Base-by-base conservation (phyloP, 1,140 invertebrate genomes). In the Micrasema minimum region DNA sequence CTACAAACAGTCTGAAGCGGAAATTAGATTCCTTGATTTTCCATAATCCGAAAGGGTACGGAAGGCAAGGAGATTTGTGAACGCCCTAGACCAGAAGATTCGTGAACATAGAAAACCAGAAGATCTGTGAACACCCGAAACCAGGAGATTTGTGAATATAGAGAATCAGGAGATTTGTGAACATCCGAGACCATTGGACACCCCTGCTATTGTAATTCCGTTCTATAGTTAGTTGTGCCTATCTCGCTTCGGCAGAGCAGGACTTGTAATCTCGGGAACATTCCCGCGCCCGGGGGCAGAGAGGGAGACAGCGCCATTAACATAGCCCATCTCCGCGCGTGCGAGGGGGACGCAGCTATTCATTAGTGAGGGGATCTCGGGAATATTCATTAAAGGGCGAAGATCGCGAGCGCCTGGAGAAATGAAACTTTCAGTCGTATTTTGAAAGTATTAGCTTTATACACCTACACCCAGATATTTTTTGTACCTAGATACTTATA, bases 211-310 rank as follows among this genome's bases (percentile, higher is more conserved):
- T 22, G 0, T 22, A 11, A 12, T 20, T 22, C 26, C 10, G 26
- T 12, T 10, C 31, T 38, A 38, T 38, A 20, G 31, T 37, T 38
- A 20, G 55, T 14, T 2, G 22, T n/a, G 31, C 55, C 55, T 59
- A 59, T 59, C 55, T 59, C n/a, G 14, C 35, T 38, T 35, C 16
- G 7, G 12, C 11, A 59, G 26, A 59, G 22, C 18, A 38, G 22
- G 16, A 62, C 38, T 62, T 53, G 69, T 75, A 75, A 75, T 75
- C 72, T 71, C 45, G 16, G 26, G 51, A 69, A 75, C 69, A 71
- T 71, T 71, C 69, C 71, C 69, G 57, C 20, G 62, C 72, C 72
- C 65, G 45, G 55, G 50, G 46, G 69, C 50, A 61, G 57, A n/a
- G 22, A 16, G 38, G 18, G 16, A 48, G 69, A 61, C 26, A 57